Evolutionary conservation across 2,113 vertebrate species (phyloP).

Genomic region (Butorides virescens): DNA sequence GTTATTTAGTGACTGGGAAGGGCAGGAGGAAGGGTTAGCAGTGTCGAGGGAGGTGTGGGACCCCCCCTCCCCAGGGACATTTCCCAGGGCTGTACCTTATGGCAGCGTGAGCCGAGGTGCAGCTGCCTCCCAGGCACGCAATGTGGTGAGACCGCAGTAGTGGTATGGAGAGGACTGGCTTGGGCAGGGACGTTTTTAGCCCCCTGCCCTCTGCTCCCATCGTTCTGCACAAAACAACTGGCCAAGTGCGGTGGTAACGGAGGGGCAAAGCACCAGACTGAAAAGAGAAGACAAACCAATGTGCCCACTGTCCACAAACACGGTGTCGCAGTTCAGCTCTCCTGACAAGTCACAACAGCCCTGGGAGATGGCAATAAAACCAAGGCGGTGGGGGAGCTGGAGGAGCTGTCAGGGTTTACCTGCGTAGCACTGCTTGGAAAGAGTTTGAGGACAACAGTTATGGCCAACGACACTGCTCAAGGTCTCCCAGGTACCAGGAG

Average conservation of each 20-base stretch:
- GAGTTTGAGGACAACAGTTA: background rate
- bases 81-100: background rate
- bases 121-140: background rate
- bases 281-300: background rate
- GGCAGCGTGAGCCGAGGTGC: rapidly evolving
- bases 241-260: rapidly evolving
- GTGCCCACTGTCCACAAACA: background rate
- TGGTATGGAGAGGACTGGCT: background rate
- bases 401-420: background rate
- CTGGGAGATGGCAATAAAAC: background rate
- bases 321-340: background rate
- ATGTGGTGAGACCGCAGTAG: background rate
- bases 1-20: background rate
- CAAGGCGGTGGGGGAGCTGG: background rate
- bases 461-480: background rate
- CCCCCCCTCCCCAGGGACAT: background rate
- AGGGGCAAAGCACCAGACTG: background rate
- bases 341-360: background rate
- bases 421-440: background rate
- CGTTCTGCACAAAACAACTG: background rate
- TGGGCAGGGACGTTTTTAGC: background rate
- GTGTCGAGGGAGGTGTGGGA: background rate
- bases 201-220: background rate
- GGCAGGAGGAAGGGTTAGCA: background rate
- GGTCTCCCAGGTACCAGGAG: background rate